A percentile compares a stretch with the other conserved stretches of the same genome.
These are phyloP conservation scores for Penelope pileata DNA, from an alignment of 2,113 vertebrate genomes.

Conservation along the genomic window DNA sequence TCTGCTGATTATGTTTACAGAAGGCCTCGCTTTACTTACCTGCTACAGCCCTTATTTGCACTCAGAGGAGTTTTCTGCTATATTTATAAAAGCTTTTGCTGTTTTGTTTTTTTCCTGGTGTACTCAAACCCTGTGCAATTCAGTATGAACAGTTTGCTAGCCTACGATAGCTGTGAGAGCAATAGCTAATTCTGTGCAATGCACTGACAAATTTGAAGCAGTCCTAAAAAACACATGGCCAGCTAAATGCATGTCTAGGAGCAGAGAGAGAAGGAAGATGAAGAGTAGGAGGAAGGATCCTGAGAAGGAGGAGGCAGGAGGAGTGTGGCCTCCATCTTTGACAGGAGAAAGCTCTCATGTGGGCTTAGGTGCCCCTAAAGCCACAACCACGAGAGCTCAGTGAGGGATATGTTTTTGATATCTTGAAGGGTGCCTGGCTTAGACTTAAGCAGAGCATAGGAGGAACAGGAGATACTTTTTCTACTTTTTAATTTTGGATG, in stretches of 20 bases:
- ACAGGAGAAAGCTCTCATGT: neutral
- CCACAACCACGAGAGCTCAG: neutral
- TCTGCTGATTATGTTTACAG: neutral
- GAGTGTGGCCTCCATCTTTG: neutral
- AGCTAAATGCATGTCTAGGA: neutral
- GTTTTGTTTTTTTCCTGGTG: neutral
- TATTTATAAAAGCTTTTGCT: neutral
- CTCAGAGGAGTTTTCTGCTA: neutral
- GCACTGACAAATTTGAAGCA: neutral
- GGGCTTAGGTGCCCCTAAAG: neutral
- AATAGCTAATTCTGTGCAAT: neutral
- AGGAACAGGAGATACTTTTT: neutral
- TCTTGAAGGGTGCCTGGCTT: accelerated
- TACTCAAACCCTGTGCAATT: neutral
- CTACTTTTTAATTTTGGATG: neutral
- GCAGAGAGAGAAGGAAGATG: neutral
- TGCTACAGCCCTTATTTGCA: neutral
- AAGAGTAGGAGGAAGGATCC: neutral
- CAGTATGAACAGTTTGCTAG: neutral
- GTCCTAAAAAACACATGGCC: neutral
- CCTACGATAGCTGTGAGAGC: neutral
- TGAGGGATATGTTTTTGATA: neutral
- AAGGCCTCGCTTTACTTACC: neutral
- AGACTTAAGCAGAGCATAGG: neutral
- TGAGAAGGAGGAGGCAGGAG: neutral